phyloP scores from a whole-genome alignment of 2,113 vertebrate species.

The Agapornis roseicollis region DNA sequence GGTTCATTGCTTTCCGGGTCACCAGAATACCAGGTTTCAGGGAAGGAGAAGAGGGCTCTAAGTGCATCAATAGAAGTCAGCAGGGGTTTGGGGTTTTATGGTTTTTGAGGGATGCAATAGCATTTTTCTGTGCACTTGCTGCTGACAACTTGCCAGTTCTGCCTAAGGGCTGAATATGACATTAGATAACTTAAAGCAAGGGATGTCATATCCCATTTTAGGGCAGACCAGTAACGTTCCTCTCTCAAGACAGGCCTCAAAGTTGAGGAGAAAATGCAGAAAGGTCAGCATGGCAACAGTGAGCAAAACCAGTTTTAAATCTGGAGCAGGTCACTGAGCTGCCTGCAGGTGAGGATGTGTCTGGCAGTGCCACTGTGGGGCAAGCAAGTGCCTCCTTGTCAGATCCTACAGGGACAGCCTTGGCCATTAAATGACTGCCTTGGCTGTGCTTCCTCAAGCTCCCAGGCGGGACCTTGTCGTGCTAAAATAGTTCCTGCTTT shows the following conservation, averaged over 20 bases:
- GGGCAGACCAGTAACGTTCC: not conserved
- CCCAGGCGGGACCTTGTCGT: not conserved
- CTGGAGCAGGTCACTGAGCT: not conserved
- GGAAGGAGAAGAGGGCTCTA: not conserved
- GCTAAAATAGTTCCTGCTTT: not conserved
- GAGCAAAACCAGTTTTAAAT: not conserved
- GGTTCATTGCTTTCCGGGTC: not conserved
- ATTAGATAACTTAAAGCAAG: too few relatives aligned
- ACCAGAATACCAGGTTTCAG: not conserved
- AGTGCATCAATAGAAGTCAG: not conserved
- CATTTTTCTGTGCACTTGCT: not conserved
- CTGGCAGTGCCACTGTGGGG: rapidly evolving
- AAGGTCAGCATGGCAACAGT: not conserved
- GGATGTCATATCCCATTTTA: not conserved
- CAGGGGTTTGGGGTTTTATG: not conserved
- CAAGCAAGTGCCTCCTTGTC: not conserved
- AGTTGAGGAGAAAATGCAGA: not conserved
- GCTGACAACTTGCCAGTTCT: not conserved
- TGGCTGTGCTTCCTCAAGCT: not conserved
- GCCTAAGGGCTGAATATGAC: not conserved
- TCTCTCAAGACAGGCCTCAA: not conserved
- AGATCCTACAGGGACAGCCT: not conserved
- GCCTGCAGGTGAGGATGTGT: not conserved
- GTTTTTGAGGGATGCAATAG: not conserved
- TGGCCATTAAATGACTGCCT: not conserved